These are phyloP conservation scores for Parazoanthus darwini DNA, from an alignment of 92 coral and sea anemone species.

Conservation along the genomic window DNA sequence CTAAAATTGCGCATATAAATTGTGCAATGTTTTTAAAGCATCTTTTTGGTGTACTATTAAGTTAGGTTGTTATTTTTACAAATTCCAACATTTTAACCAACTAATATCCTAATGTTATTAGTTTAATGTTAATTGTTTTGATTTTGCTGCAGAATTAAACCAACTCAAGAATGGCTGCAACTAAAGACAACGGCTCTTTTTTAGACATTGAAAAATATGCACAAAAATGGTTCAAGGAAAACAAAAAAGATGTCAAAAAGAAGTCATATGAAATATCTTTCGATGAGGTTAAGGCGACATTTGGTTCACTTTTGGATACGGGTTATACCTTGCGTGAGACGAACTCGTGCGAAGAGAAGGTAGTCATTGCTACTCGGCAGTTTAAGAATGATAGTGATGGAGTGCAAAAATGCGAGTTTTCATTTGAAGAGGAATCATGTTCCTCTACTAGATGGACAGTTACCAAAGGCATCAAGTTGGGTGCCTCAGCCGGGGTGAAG, in stretches of 20 bases:
- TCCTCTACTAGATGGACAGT: neutral
- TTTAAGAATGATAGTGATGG: neutral
- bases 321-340: neutral
- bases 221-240: neutral
- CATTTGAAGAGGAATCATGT: neutral
- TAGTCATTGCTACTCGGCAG: neutral
- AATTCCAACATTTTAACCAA: no score
- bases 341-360: neutral
- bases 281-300: neutral
- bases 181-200: neutral
- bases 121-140: neutral
- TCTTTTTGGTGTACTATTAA: no score
- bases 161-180: neutral
- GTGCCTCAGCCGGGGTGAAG: neutral
- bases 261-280: neutral
- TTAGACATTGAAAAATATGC: neutral
- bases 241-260: no score
- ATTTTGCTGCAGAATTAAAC: neutral
- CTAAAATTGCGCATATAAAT: no score
- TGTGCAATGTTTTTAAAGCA: no score
- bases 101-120: no score
- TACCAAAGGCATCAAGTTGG: neutral
- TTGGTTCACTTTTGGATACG: neutral
- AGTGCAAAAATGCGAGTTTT: neutral
- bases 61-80: no score